Evolutionary conservation across 2,888 invertebrate species (phyloP), one percentile per base, ranked within the genome.

Genomic region (Electrophaes corylata): DNA sequence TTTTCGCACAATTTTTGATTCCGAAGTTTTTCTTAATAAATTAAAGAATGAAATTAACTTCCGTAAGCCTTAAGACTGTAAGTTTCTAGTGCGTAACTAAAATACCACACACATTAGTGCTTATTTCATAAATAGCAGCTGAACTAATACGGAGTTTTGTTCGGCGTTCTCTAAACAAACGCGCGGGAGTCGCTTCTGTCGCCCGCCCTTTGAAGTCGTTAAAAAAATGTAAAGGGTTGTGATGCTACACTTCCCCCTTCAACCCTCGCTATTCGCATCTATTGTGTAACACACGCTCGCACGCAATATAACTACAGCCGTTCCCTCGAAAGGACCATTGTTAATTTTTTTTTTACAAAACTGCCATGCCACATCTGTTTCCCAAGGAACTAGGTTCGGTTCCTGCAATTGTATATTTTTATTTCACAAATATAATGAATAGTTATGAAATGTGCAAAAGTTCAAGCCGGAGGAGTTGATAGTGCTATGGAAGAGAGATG

Each of bases 161-260:
- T 4, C 16, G 0, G 23, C 16, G 20, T 49, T 37, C 12, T 40
- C 3, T 33, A 57, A 50, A 60, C 43, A 57, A 37, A 37, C 12
- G 52, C 35, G 23, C 58, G 11, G 40, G 40, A 39, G 37, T 18
- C 59, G 20, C 26, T 2, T 29, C 8, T 1, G 26, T n/a, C 48
- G 37, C 40, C 48, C 54, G 59, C 56, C 62, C 51, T 64, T 60
- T 57, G 46, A 54, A 49, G 48, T 41, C 29, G 19, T 43, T 43
- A 55, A 57, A 55, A 57, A 60, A 55, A 47, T 16, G 1, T 6
- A 47, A 60, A 58, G 65, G 63, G 63, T 54, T 52, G 58, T 55
- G 54, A 56, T 53, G 56, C 48, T 14, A 45, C 55, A 64, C 66
- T 62, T 57, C 55, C 66, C 69, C 56, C 55, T 44, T 35, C 37